These are phyloP conservation scores for Neoaliturus tenellus DNA, from an alignment of 2,888 invertebrate genomes.

Conservation along the genomic window DNA sequence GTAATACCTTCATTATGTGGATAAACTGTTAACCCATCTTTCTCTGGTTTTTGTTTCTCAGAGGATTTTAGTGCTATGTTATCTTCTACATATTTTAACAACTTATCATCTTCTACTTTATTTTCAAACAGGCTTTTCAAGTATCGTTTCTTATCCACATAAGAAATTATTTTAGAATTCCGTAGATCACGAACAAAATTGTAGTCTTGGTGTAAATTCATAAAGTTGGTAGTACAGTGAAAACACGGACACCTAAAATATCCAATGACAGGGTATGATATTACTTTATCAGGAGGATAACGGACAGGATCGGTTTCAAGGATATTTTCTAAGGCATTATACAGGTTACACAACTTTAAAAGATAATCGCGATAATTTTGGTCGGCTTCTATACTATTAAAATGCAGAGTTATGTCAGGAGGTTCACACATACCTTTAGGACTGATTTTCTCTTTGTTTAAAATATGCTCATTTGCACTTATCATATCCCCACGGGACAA, in stretches of 20 bases:
- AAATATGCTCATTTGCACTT: conserved; percentile 3
- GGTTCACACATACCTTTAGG: conserved; percentile 25
- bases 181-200: not conserved
- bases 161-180: not conserved
- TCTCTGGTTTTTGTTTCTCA: not conserved
- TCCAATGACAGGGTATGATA: not conserved
- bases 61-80: not conserved
- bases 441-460: not conserved
- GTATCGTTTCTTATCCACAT: not conserved
- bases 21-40: not conserved
- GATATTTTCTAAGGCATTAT: not conserved
- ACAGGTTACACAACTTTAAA: not conserved
- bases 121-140: not conserved
- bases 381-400: not conserved
- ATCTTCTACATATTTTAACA: conserved; percentile 28
- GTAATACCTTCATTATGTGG: not conserved
- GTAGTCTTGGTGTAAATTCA: not conserved
- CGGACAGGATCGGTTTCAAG: conserved; percentile 30
- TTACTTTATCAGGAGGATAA: not conserved
- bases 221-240: not conserved
- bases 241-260: conserved; percentile 15
- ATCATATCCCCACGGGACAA: not conserved
- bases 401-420: not conserved
- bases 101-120: conserved; percentile 10
- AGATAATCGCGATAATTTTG: not conserved